Conservation (phyloP, 2,888 invertebrate species). For the Steinernema hermaphroditum region DNA sequence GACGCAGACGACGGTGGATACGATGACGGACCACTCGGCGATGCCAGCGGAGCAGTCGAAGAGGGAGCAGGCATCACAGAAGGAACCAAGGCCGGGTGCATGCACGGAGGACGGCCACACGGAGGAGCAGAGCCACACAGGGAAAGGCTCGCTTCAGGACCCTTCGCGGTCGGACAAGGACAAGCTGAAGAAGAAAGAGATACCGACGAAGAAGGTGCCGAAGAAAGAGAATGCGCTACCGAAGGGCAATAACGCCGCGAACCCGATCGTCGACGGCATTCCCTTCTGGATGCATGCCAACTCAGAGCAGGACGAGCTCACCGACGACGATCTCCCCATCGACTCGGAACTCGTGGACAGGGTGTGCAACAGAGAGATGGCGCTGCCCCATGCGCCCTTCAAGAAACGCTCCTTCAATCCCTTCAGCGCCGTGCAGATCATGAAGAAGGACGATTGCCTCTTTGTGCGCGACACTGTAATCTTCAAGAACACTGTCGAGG, state of each 20-base stretch:
- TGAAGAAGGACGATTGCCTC: slow-evolving; percentile 36
- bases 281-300: slow-evolving; percentile 33
- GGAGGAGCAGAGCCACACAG: neutral
- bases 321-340: slow-evolving; percentile 43
- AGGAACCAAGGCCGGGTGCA: no score
- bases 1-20: neutral
- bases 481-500: slow-evolving; percentile 35
- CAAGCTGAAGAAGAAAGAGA: slow-evolving; percentile 3
- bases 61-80: slow-evolving; percentile 3
- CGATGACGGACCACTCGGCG: slow-evolving; percentile 12
- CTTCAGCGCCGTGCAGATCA: slow-evolving; percentile 33
- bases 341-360: slow-evolving; percentile 38
- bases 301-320: slow-evolving; percentile 42
- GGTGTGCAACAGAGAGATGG: slow-evolving; percentile 36
- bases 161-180: neutral
- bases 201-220: neutral
- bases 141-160: neutral
- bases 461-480: slow-evolving; percentile 39
- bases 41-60: neutral
- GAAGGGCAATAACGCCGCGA: slow-evolving; percentile 26
- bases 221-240: neutral
- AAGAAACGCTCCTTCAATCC: slow-evolving; percentile 36
- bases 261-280: slow-evolving; percentile 26
- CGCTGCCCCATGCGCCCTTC: slow-evolving; percentile 26
- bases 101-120: neutral